Conservation (phyloP, 2,888 invertebrate species). For the Leptinotarsa peninsularis region DNA sequence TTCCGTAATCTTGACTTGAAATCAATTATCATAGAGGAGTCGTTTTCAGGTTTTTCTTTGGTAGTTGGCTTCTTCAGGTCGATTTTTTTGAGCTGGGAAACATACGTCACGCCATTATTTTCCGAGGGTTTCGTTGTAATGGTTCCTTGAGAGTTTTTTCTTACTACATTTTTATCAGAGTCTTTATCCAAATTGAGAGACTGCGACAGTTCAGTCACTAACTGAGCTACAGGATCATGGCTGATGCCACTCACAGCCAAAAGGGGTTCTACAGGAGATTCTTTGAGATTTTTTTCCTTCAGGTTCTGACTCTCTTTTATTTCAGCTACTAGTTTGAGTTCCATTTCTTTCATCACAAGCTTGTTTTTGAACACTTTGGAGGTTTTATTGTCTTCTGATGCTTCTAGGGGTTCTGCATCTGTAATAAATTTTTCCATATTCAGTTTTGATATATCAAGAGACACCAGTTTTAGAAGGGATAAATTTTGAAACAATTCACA, state of each 20-base stretch:
- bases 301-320: constrained; percentile 83
- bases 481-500: constrained; percentile 1
- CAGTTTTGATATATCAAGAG: constrained; percentile 17
- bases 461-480: neutral
- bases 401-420: constrained; percentile 46
- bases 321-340: constrained; percentile 83
- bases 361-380: constrained; percentile 67
- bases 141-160: constrained; percentile 54
- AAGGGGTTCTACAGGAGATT: constrained; percentile 67
- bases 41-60: constrained; percentile 70
- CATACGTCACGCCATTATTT: constrained; percentile 68
- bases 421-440: constrained; percentile 32
- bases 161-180: constrained; percentile 42
- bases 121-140: constrained; percentile 52
- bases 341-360: constrained; percentile 84
- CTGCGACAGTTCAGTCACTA: constrained; percentile 88
- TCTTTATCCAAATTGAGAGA: constrained; percentile 72
- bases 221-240: constrained; percentile 81
- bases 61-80: constrained; percentile 73
- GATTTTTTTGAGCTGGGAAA: constrained; percentile 80
- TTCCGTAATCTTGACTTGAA: constrained; percentile 87
- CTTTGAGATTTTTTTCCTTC: constrained; percentile 71
- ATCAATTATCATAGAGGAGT: constrained; percentile 78
- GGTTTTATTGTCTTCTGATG: constrained; percentile 58
- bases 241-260: constrained; percentile 69